These are phyloP conservation scores for Dendropsophus ebraccatus DNA, from an alignment of 2,113 vertebrate genomes.

Conservation along the genomic window DNA sequence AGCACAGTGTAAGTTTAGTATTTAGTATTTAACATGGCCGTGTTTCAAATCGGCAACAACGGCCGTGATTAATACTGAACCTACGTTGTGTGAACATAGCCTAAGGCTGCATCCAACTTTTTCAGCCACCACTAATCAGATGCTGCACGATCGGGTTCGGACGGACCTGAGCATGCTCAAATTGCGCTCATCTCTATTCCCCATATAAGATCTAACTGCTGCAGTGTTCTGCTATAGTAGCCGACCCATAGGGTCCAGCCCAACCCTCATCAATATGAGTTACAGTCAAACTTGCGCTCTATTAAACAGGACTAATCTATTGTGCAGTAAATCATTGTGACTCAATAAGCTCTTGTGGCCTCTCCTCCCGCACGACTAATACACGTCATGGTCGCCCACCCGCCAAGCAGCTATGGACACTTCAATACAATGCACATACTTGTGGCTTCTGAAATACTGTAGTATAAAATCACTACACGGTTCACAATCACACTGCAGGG, in stretches of 20 bases:
- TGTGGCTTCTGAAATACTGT: neutral
- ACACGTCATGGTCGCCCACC: neutral
- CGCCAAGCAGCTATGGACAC: neutral
- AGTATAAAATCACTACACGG: neutral
- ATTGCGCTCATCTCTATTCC: too few species aligned
- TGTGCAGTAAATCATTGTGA: neutral
- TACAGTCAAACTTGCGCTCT: neutral
- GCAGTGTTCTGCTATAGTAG: neutral
- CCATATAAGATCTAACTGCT: neutral
- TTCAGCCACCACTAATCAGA: too few species aligned
- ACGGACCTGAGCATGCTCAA: too few species aligned
- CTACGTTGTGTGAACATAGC: too few species aligned
- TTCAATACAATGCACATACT: neutral
- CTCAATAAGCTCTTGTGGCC: neutral
- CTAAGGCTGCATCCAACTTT: too few species aligned
- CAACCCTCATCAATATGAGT: neutral
- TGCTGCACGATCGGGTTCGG: too few species aligned
- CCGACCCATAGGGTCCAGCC: too few species aligned
- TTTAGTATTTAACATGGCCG: too few species aligned
- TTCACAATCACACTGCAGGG: neutral
- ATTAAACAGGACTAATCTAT: constrained; percentile 2
- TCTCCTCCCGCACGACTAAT: neutral
- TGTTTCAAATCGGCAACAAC: too few species aligned
- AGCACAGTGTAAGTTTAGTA: too few species aligned
- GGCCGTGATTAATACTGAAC: too few species aligned